Evolutionary conservation across 2,797 vertebrate species (phyloP), one percentile per base, ranked within the genome.

Genomic region (Chaunax sp.): DNA sequence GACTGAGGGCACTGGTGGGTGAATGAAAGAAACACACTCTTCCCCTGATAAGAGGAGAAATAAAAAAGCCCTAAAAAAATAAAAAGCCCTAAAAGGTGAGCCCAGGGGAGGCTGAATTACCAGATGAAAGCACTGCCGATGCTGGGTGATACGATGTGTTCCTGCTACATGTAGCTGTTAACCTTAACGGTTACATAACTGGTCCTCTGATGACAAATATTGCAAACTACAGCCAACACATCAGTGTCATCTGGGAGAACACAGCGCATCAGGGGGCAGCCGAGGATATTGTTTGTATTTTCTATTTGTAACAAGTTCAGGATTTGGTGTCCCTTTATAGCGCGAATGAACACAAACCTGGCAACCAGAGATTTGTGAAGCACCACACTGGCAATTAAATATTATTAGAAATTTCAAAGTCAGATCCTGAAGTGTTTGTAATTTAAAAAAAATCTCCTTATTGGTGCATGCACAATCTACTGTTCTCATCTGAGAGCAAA

Each of bases 101-200:
- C 66, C 69, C 58, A 45, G 11, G 55, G 62, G 80, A 79, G 37
- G 45, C 44, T 41, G 60, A 37, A 60, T 69, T 63, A 61, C 19
- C 19, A 68, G 75, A 77, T 80, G 69, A 87, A 87, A 87, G 64
- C 45, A 19, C 10, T 16, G 51, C 77, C 62, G 76, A 64, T 14
- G 16, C 23, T 51, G 41, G 33, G 33, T 38, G 71, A 83, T 70
- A 59, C 26, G 67, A 78, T 52, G 72, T 16, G 26, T 78, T 69
- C 76, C 67, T 84, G 75, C 71, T 41, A 7, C 67, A 62, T n/a
- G 72, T 15, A 54, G 45, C 62, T 40, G 68, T 72, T 58, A 62
- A 75, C 64, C 37, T 73, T 19, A 80, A 75, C 73, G 6, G 67
- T 89, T 91, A 83, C 66, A 69, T 85, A 91, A 91, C 61, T 30